Percentiles rank a stretch among this genome's conserved stretches.
These are phyloP conservation scores for Branchipolynoe longqiensis DNA, from an alignment of 2,888 invertebrate genomes.

Conservation along the genomic window DNA sequence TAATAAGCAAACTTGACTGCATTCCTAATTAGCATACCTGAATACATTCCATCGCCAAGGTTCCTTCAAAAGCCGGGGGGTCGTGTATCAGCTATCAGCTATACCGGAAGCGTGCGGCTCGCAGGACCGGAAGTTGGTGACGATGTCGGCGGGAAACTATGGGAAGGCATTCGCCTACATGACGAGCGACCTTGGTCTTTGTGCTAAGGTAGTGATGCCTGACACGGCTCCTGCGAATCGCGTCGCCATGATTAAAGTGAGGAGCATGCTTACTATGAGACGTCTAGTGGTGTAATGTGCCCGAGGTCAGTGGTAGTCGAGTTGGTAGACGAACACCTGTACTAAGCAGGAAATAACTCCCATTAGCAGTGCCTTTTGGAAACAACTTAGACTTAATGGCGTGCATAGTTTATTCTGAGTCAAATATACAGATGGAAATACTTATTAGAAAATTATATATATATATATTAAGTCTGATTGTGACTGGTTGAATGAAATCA, in stretches of 20 bases:
- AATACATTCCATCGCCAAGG: constrained; percentile 72
- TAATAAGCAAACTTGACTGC: too few relatives aligned
- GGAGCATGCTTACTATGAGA: neutral
- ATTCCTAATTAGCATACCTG: too few relatives aligned
- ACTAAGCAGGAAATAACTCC: too few relatives aligned
- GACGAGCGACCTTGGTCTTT: constrained; percentile 68
- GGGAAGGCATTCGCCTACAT: constrained; percentile 80
- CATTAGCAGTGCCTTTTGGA: too few relatives aligned
- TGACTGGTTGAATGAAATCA: too few relatives aligned
- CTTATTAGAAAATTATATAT: too few relatives aligned
- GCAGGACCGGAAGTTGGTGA: constrained; percentile 70
- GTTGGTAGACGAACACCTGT: too few relatives aligned
- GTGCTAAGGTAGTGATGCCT: constrained; percentile 77
- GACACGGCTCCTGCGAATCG: constrained; percentile 76
- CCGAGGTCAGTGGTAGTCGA: too few relatives aligned
- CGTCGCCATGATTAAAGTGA: constrained; percentile 74
- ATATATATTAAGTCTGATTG: too few relatives aligned
- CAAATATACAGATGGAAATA: too few relatives aligned
- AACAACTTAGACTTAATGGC: too few relatives aligned
- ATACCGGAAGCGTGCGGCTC: constrained; percentile 69
- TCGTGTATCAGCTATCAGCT: constrained; percentile 75
- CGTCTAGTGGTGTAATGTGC: neutral
- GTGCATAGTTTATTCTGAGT: too few relatives aligned
- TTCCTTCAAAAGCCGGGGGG: constrained; percentile 80
- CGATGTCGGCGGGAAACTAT: constrained; percentile 81